Evolutionary conservation across 2,113 vertebrate genomes (phyloP).

Genomic region (Xenus cinereus): DNA sequence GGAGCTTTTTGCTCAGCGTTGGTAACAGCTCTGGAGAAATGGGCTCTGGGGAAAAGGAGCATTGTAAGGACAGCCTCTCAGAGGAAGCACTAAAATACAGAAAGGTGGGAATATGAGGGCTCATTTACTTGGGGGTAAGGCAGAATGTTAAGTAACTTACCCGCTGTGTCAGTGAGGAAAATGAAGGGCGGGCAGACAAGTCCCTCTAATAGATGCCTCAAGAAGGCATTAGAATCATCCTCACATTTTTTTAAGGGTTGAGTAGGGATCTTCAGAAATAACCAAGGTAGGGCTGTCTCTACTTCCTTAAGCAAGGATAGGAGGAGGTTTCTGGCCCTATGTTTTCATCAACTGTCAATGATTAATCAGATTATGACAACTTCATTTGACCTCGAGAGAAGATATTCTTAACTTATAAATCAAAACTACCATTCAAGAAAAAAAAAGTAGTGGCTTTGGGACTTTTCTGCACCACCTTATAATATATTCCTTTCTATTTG

Average conservation of each 20-base stretch:
- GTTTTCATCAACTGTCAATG: not conserved
- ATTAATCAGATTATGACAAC: not conserved
- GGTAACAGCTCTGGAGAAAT: not conserved
- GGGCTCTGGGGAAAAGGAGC: not conserved
- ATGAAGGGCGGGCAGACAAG: not conserved
- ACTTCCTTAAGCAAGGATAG: not conserved
- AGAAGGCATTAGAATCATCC: not conserved
- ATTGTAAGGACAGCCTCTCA: not conserved
- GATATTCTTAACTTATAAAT: not conserved
- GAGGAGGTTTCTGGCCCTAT: not conserved
- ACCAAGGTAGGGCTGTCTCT: not conserved
- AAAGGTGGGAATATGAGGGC: not conserved
- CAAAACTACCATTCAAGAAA: conserved; percentile 10
- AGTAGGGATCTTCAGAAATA: not conserved
- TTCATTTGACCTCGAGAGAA: conserved; percentile 10
- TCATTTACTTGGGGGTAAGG: not conserved
- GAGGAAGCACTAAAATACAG: not conserved
- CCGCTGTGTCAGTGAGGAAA: not conserved
- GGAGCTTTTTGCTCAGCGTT: not conserved
- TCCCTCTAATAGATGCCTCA: not conserved
- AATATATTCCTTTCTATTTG: not conserved
- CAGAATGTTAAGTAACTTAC: not conserved
- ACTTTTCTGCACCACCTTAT: not conserved
- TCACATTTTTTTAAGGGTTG: not conserved
- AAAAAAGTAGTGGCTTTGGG: not conserved